These are phyloP conservation scores for Tursiops truncatus DNA, from an alignment of 2,113 vertebrate species.

Conservation along the genomic window DNA sequence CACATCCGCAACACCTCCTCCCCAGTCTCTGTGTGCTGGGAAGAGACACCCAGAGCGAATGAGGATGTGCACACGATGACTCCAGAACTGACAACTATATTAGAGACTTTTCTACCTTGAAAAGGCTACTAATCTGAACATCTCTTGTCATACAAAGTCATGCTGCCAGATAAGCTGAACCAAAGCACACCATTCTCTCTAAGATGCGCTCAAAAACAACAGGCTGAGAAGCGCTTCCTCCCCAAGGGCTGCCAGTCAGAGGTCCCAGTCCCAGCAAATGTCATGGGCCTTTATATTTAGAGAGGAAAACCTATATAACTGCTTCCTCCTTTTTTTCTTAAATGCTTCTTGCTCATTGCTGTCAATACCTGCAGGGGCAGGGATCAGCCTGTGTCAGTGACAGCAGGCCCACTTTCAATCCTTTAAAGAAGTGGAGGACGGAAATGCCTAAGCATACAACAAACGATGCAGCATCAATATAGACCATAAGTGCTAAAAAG, in stretches of 20 bases:
- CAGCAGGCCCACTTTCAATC: neutral
- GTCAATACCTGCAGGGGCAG: neutral
- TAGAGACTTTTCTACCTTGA: neutral
- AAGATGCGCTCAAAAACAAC: neutral
- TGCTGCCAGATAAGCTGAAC: neutral
- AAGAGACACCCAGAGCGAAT: constrained; percentile 48
- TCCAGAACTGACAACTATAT: neutral
- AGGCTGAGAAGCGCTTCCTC: neutral
- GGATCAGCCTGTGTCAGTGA: neutral
- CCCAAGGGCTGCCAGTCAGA: neutral
- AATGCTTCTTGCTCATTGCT: neutral
- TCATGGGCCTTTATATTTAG: neutral
- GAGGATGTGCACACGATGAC: neutral
- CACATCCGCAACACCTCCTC: constrained; percentile 95
- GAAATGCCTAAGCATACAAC: neutral
- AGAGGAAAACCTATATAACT: neutral
- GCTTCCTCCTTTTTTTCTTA: neutral
- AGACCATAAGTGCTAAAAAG: neutral
- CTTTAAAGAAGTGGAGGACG: neutral
- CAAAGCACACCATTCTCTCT: neutral
- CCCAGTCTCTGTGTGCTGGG: constrained; percentile 88
- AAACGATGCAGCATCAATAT: neutral
- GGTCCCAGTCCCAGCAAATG: neutral
- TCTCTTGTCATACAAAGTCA: neutral
- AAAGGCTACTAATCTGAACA: neutral